phyloP scores from a whole-genome alignment of 35 echinoderm and acorn worm genomes.

The Heliocidaris tuberculata region DNA sequence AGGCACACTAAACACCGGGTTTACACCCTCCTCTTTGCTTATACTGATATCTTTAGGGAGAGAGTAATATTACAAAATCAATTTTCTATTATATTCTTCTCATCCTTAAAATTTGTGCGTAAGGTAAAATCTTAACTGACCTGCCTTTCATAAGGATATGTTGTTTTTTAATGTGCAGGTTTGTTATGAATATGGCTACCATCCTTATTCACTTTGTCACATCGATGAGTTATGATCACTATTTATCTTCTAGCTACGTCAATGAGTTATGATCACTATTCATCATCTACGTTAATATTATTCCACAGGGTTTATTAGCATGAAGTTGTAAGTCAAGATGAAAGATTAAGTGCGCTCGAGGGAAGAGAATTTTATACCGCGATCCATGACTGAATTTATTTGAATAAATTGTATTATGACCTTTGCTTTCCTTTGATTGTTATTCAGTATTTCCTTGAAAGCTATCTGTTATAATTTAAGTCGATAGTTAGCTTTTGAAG shows the following conservation, averaged over 20 bases:
- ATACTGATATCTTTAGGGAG: too few relatives aligned
- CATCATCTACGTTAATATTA: not conserved
- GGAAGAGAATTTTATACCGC: not conserved
- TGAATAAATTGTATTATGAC: not conserved
- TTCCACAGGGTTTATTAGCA: not conserved
- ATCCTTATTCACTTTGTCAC: not conserved
- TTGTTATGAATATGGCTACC: not conserved
- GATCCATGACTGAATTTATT: not conserved
- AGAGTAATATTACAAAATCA: too few relatives aligned
- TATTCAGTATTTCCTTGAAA: too few relatives aligned
- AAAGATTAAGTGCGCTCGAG: not conserved
- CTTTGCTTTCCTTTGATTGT: not conserved
- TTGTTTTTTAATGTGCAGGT: not conserved
- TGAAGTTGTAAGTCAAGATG: not conserved
- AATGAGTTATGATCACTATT: not conserved
- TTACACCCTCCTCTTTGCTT: too few relatives aligned
- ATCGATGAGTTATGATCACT: not conserved
- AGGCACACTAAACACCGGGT: too few relatives aligned
- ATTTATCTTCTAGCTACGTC: not conserved
- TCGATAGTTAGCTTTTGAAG: too few relatives aligned
- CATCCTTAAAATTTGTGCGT: not conserved
- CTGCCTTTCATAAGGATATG: not conserved
- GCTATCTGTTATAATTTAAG: too few relatives aligned
- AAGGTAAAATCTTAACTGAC: not conserved
- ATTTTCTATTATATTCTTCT: too few relatives aligned